Evolutionary conservation across 2,113 vertebrate genomes (phyloP).

Genomic region (Hirundichthys speculiger): DNA sequence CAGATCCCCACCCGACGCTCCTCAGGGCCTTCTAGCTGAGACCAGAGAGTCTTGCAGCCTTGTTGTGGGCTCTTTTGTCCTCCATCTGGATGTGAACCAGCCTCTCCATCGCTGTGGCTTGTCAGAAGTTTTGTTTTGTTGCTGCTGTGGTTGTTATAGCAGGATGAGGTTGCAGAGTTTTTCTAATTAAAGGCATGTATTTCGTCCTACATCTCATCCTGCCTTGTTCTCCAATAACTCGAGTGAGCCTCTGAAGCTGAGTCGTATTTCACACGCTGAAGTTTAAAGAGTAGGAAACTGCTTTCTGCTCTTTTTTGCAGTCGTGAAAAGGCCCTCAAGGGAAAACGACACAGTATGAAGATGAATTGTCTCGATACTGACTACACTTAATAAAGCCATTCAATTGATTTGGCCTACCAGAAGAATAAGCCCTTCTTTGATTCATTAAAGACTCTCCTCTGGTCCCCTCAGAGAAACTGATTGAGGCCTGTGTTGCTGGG

Average conservation of each 20-base stretch:
- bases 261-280: neutral
- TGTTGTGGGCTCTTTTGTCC: conserved; percentile 56
- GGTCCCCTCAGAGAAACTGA: conserved; percentile 17
- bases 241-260: conserved; percentile 2
- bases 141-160: conserved; percentile 58
- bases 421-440: conserved; percentile 15
- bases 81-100: conserved; percentile 43
- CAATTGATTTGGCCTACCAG: conserved; percentile 21
- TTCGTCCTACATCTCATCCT: conserved; percentile 25
- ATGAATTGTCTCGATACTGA: conserved; percentile 16
- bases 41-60: conserved; percentile 39
- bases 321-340: neutral
- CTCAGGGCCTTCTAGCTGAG: conserved; percentile 25
- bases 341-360: conserved; percentile 20
- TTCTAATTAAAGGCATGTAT: conserved; percentile 41
- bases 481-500: conserved; percentile 14
- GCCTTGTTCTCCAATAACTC: conserved; percentile 1
- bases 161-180: conserved; percentile 51
- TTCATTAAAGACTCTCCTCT: conserved; percentile 33
- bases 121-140: conserved; percentile 70
- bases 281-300: conserved; percentile 4
- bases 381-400: conserved; percentile 23
- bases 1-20: conserved; percentile 11
- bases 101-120: conserved; percentile 43
- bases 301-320: neutral